Evolutionary conservation across 30 jellyfish, hydroid and myxozoan genomes (phyloP).

Genomic region (Turritopsis rubra): DNA sequence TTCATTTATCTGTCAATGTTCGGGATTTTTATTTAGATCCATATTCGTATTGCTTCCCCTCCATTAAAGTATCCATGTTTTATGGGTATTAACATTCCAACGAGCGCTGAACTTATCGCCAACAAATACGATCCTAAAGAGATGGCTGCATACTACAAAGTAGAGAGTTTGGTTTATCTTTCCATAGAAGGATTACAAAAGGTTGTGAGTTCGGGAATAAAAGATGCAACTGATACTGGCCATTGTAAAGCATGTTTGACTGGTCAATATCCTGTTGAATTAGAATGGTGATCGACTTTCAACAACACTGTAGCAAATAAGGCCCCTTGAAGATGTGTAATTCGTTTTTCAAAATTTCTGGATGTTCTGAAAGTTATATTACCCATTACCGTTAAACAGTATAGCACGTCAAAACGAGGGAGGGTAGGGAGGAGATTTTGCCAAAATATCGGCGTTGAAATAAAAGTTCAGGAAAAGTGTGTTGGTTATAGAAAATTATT

Average conservation of each 20-base stretch:
- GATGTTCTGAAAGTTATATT: no score
- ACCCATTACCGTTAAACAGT: no score
- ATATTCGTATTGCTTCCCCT: slow-evolving; percentile 81
- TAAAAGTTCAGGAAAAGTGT: no score
- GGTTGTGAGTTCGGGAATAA: slow-evolving; percentile 49
- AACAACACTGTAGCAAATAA: no score
- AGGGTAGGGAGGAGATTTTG: no score
- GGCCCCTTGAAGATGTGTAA: no score
- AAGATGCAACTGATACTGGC: slow-evolving; percentile 25
- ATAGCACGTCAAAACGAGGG: no score
- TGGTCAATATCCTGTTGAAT: slow-evolving; percentile 66
- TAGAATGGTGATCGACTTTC: slow-evolving; percentile 46
- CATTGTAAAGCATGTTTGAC: slow-evolving; percentile 90
- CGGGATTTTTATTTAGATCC: slow-evolving; percentile 40
- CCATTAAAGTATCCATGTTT: slow-evolving; percentile 88
- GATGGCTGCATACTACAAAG: slow-evolving; percentile 76
- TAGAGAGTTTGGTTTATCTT: slow-evolving; percentile 64
- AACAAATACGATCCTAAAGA: slow-evolving; percentile 47
- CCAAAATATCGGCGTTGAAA: no score
- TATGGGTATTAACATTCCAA: slow-evolving; percentile 89
- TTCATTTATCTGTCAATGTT: not conserved
- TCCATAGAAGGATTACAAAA: slow-evolving; percentile 63
- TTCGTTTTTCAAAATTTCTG: no score
- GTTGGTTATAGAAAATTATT: no score
- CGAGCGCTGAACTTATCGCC: slow-evolving; percentile 69